Conservation (phyloP, 2,797 vertebrate genomes). For the Bradypus variegatus region DNA sequence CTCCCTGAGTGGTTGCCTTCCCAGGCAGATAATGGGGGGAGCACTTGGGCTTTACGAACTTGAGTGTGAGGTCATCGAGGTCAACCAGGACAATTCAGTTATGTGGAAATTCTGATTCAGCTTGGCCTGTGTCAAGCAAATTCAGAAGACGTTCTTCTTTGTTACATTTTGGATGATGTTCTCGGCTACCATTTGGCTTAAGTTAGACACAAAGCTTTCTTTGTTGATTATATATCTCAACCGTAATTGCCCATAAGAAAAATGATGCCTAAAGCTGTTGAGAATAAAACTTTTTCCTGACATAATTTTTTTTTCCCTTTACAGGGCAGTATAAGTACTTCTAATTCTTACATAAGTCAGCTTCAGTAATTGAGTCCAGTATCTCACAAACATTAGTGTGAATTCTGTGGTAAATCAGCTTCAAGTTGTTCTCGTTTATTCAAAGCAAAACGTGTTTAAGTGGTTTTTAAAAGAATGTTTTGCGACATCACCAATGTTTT, state of each 20-base stretch:
- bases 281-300: background rate
- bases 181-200: accelerated
- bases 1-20: background rate
- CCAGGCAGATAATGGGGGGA: accelerated
- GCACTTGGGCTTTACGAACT: background rate
- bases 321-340: background rate
- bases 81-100: background rate
- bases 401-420: background rate
- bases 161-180: background rate
- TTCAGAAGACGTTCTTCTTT: background rate
- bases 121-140: background rate
- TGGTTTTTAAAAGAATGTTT: background rate
- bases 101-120: background rate
- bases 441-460: background rate
- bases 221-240: accelerated
- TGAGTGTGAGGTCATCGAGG: background rate
- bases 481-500: background rate
- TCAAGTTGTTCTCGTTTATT: background rate
- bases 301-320: background rate
- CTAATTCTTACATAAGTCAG: accelerated
- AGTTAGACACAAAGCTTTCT: background rate
- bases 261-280: background rate
- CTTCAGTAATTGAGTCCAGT: background rate
- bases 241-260: background rate
- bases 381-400: background rate